These are phyloP conservation scores for Leucophora obtusa DNA, from an alignment of 2,888 invertebrate genomes.

Conservation along the genomic window DNA sequence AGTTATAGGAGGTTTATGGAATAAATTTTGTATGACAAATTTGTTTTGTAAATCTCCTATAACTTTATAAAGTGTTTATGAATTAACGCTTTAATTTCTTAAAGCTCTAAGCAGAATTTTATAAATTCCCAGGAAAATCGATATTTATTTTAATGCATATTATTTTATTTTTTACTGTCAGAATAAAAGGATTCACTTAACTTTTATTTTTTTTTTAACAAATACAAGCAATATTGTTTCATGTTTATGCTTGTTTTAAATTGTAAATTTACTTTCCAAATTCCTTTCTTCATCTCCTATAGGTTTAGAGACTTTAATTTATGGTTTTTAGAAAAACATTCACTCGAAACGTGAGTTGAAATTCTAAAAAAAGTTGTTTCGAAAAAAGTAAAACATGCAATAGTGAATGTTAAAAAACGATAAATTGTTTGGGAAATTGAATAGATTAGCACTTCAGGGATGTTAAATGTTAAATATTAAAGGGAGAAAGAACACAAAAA, in stretches of 20 bases:
- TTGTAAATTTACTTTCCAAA: background rate
- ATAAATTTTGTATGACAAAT: too few species aligned
- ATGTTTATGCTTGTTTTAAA: constrained; percentile 11
- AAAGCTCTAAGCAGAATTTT: too few species aligned
- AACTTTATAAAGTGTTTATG: too few species aligned
- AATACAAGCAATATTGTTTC: background rate
- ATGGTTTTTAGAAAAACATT: constrained; percentile 34
- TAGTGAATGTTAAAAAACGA: constrained; percentile 47
- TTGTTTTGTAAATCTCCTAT: too few species aligned
- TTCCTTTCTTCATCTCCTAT: constrained; percentile 10
- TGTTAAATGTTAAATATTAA: constrained; percentile 39
- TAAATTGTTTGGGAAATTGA: constrained; percentile 59
- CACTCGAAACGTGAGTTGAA: constrained; percentile 51
- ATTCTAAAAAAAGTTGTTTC: constrained; percentile 14
- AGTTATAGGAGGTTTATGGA: too few species aligned
- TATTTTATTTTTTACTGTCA: background rate
- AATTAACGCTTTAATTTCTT: too few species aligned
- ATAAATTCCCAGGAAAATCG: background rate
- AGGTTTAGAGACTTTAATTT: constrained; percentile 22
- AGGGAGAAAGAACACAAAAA: background rate
- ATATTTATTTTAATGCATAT: background rate
- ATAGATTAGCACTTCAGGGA: constrained; percentile 60
- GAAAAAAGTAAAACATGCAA: constrained; percentile 16
- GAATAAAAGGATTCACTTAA: background rate
- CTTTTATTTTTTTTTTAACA: background rate